Evolutionary conservation across 2,797 vertebrate species (phyloP), one percentile per base, ranked within the genome.

Genomic region (Tinamus major): DNA sequence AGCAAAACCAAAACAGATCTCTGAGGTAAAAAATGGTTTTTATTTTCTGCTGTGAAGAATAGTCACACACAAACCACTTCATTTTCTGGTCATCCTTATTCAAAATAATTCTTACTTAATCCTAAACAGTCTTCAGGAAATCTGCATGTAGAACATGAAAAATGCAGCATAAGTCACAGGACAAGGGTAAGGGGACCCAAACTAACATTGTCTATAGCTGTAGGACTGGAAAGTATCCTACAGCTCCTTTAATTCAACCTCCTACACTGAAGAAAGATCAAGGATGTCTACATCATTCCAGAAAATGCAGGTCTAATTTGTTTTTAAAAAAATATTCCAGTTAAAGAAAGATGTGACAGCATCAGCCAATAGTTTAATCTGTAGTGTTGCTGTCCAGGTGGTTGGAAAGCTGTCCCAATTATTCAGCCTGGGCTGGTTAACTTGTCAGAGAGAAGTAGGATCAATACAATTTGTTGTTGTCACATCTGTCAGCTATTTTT

Each of bases 401-500:
- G 18, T 21, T 35, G 63, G 81, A 93, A 95, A 44, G 14, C 35
- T 82, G 29, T 74, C 78, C 21, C 33, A 53, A 12, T 35, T 63
- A 39, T 56, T 37, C 41, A 89, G 24, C 31, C 64, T 83, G 75
- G 27, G 35, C 46, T 85, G 67, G 63, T 44, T 59, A 79, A 72
- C 62, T 49, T 79, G 35, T 63, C 70, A 81, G 42, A 79, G 86
- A 51, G 42, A 42, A 90, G 56, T 19, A 69, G 4, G 35, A 75
- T 87, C 90, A 85, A 72, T 90, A 51, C 10, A 24, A 77, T 79
- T 70, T 3, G 1, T 77, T 91, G 61, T 79, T 89, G 70, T 87
- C 61, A 81, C 86, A 88, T 71, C 59, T 48, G 35, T 59, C 56
- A 67, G 59, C n/a, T 86, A 56, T 68, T 90, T 87, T 87, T 70